Base-by-base conservation (phyloP, 1,140 invertebrate species). In the Lysiphlebus fabarum region DNA sequence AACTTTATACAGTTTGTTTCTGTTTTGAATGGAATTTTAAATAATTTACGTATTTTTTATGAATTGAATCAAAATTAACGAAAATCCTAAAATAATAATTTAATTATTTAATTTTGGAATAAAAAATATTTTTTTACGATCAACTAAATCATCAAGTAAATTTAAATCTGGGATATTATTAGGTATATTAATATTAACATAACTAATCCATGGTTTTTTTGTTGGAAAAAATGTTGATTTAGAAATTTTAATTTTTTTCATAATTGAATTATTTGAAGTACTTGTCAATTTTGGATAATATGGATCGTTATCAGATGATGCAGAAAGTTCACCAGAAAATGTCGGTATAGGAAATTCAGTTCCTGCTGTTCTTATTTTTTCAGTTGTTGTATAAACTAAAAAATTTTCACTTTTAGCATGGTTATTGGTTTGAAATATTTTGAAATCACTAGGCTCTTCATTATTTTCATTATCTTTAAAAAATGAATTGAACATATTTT, bases 51-150 rank as follows among this genome's bases (percentile, higher is more conserved):
- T n/a, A n/a, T n/a, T n/a, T n/a, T n/a, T n/a, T n/a, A n/a, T n/a
- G n/a, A 26, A 26, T 26, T 26, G 17, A 4, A 26, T 26, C 17
- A 26, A 12, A 17, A 17, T 17, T 7, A 26, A 26, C 14, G 7
- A 26, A 47, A 47, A 14, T 14, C 10, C 26, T 47, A 44, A n/a
- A 44, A 44, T 1, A 44, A 44, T 6, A 44, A 11, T 6, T 7
- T 6, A 2, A 26, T 53, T 50, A 44, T 64, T 66, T 11, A 49
- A 12, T 42, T 40, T 61, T 5, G 74, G 71, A 54, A 76, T 76
- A 6, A 68, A 76, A 34, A 75, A 68, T 7, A 68, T 53, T 12
- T 74, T 76, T 8, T 72, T 65, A 8, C 74, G 67, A 61, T 76
- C 74, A 4, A 76, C 64, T 36, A 75, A 45, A 50, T 76, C 74